Base-by-base conservation (phyloP, 1,140 invertebrate genomes). In the Zaprionus kolodkinae region DNA sequence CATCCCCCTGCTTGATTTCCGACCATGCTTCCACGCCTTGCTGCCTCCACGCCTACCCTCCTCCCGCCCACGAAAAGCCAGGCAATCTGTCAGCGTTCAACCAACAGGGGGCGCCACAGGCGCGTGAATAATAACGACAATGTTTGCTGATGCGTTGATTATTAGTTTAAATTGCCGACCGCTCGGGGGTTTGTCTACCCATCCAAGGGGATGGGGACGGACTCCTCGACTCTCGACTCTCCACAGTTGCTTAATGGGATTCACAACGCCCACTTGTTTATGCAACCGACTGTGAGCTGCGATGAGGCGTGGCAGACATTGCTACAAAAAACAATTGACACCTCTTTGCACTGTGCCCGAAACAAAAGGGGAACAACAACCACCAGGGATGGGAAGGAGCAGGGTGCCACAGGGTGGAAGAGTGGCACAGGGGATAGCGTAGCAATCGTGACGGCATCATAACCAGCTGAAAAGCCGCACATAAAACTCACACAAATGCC, bases 111-210 rank as follows among this genome's bases (percentile, higher is more conserved):
- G 71, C 52, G 65, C 65, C 77, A 70, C 65, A 74, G 78, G 83
- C 71, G 43, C 56, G 69, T 89, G 84, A 89, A 88, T 89, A 87
- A 81, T 88, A 89, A 88, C 85, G 85, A 88, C 85, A 88, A 86
- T 91, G 91, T 91, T 88, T 88, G 74, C 82, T 91, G 91, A 92
- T 91, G 91, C 91, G 91, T 88, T 88, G 78, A 92, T 92, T 92
- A 92, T 92, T 92, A 91, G 91, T 85, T 92, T 92, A 92, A 92
- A 91, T 85, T 87, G 78, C 75, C 75, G 83, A 75, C 72, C 70
- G 78, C 76, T 70, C 57, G 62, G 72, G 79, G 80, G 69, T 54
- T 55, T 70, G 64, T 78, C 71, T 76, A n/a, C 40, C 48, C 64
- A 33, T 38, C 7, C 36, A n/a, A 11, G 25, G 36, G 40, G 48